phyloP scores from a whole-genome alignment of 2,797 vertebrate species.

The Hapalemur alaotrensis region DNA sequence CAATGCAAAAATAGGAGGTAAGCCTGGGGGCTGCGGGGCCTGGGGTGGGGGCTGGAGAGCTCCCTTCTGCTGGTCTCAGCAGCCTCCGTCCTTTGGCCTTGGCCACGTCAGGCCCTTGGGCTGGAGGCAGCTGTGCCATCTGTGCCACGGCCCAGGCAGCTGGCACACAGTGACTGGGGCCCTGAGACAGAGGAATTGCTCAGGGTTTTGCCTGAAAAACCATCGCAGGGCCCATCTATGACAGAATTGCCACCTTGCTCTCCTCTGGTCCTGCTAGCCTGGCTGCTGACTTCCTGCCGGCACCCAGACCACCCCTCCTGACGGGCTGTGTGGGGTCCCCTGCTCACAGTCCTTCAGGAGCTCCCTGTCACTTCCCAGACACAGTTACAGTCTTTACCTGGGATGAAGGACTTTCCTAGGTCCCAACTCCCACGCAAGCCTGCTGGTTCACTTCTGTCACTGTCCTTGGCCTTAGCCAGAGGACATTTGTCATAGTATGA shows the following conservation, averaged over 20 bases:
- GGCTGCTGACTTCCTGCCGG: background rate
- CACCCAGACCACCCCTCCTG: background rate
- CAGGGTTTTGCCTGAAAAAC: background rate
- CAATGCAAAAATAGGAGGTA: constrained; percentile 89
- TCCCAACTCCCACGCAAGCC: background rate
- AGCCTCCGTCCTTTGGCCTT: background rate
- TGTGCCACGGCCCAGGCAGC: background rate
- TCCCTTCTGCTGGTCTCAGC: background rate
- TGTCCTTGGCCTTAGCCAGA: background rate
- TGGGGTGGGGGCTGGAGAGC: rapidly evolving
- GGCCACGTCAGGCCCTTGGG: background rate
- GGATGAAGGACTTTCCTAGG: background rate
- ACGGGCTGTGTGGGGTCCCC: rapidly evolving
- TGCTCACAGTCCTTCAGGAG: rapidly evolving
- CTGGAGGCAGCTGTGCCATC: background rate
- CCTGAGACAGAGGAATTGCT: background rate
- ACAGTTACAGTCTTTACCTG: background rate
- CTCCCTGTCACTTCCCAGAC: background rate
- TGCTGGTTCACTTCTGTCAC: background rate
- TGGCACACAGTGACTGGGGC: background rate
- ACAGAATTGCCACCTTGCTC: background rate
- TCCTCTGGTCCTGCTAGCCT: background rate
- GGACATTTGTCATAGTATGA: background rate
- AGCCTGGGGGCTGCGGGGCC: background rate
- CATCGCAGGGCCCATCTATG: rapidly evolving